Base-by-base conservation (phyloP, 1,140 invertebrate species). In the Gonatopus flavifemur region DNA sequence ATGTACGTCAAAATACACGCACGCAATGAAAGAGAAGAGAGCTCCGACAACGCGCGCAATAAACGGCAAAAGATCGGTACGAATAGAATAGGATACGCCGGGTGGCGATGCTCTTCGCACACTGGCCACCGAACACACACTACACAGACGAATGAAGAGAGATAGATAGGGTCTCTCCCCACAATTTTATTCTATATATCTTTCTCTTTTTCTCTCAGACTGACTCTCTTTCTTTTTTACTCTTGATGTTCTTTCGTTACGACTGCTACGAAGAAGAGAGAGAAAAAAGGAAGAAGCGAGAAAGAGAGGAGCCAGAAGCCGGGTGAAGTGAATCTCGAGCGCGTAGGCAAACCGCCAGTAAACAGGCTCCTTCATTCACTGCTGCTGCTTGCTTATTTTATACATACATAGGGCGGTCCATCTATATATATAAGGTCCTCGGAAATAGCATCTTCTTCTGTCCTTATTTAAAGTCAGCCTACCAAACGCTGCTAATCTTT, bases 331-430 rank as follows among this genome's bases (percentile, higher is more conserved):
- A 66, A 67, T 62, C 56, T 74, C 66, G n/a, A n/a, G n/a, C n/a
- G 70, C 69, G 70, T 73, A 71, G 69, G 66, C 62, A 53, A 64
- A 54, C 55, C 67, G 68, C 69, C 66, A 65, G 72, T 72, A 71
- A 71, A 72, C 64, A 71, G 70, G 63, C 72, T 71, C 61, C 67
- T 76, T 76, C 73, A 74, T 76, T 73, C 70, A 74, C 62, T 61
- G 69, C n/a, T n/a, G n/a, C n/a, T n/a, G n/a, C n/a, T n/a, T n/a
- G n/a, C 66, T 71, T 70, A 70, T 72, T 70, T 72, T 70, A 69
- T 66, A 69, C 68, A n/a, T n/a, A n/a, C n/a, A n/a, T n/a, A n/a
- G 60, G 51, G 46, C 59, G 61, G 64, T 55, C 61, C 61, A 52
- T 62, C 62, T 64, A 61, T 52, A 44, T 52, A n/a, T n/a, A n/a